phyloP scores from a whole-genome alignment of 2,797 vertebrate genomes.

The Pteronotus mesoamericanus region DNA sequence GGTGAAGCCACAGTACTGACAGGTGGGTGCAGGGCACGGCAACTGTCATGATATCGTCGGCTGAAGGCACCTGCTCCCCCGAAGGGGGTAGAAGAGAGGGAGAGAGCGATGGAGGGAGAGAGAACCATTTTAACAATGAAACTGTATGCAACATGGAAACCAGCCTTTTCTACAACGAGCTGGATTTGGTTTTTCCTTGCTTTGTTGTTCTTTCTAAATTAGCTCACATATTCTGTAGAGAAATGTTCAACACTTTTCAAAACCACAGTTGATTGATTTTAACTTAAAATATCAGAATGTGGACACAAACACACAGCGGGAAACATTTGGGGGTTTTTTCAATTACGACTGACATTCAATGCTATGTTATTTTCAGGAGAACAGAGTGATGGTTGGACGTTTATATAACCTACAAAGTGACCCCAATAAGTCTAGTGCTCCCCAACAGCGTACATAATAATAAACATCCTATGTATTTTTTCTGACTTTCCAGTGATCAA shows the following conservation, averaged over 20 bases:
- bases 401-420: neutral
- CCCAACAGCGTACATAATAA: neutral
- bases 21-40: neutral
- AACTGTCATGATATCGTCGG: neutral
- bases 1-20: neutral
- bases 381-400: neutral
- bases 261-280: neutral
- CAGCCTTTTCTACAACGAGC: neutral
- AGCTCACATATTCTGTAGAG: neutral
- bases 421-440: neutral
- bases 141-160: neutral
- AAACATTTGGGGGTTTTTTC: neutral
- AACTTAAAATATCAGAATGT: neutral
- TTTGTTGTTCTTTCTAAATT: neutral
- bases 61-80: neutral
- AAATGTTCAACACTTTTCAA: neutral
- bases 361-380: neutral
- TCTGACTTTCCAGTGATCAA: neutral
- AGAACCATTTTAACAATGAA: slow-evolving; percentile 19
- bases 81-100: neutral
- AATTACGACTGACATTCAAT: neutral
- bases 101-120: neutral
- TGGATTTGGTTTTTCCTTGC: neutral
- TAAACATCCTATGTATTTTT: neutral
- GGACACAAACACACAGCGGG: neutral